Evolutionary conservation across 2,797 vertebrate species (phyloP).

Genomic region (Eulemur albifrons): DNA sequence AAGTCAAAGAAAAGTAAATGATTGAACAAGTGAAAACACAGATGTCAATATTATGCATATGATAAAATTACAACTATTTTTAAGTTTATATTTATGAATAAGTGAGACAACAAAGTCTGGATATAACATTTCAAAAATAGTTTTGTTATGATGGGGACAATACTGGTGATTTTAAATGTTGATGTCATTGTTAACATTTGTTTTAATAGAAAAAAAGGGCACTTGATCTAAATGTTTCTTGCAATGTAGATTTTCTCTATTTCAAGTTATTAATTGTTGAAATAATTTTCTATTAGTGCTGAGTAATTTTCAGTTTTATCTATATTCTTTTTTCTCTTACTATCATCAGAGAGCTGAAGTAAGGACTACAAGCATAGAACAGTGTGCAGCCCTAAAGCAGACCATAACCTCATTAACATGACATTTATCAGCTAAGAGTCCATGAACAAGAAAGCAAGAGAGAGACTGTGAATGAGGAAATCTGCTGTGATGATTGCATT

Average conservation of each 20-base stretch:
- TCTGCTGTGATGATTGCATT: neutral
- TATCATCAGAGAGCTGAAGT: neutral
- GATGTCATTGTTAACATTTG: neutral
- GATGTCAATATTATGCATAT: neutral
- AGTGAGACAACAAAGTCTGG: neutral
- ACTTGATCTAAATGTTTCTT: neutral
- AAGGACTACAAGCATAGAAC: neutral
- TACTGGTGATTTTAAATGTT: neutral
- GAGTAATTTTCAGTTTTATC: neutral
- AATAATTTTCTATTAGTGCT: neutral
- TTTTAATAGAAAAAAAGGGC: neutral
- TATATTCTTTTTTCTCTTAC: neutral
- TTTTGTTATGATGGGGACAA: neutral
- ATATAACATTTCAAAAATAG: neutral
- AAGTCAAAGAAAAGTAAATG: neutral
- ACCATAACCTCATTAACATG: neutral
- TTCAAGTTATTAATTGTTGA: neutral
- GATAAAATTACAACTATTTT: neutral
- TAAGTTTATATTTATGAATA: neutral
- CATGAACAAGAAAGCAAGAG: neutral
- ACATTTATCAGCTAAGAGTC: neutral
- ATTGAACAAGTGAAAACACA: slow-evolving; percentile 31
- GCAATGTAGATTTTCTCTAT: neutral
- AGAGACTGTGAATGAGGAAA: neutral
- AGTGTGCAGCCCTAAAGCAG: neutral